Percentiles rank a stretch among this genome's conserved stretches.
Evolutionary conservation across 1,140 invertebrate species (phyloP).

Genomic region (Pseudomyrmex gracilis): DNA sequence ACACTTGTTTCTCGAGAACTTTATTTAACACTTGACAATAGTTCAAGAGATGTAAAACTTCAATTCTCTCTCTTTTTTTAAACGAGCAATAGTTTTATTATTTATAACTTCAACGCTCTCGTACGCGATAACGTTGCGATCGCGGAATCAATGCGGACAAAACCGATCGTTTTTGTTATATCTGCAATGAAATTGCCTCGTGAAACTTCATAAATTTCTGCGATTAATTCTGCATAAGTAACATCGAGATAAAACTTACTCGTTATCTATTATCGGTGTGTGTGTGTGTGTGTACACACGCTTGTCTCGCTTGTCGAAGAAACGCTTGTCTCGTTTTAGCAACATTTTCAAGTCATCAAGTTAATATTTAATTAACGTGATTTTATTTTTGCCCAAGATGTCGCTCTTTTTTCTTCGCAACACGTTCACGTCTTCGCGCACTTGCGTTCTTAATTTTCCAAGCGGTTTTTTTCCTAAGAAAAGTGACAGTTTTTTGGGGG

Average conservation of each 20-base stretch:
- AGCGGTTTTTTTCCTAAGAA: too few relatives aligned
- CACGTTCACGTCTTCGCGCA: too few relatives aligned
- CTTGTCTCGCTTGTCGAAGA: too few relatives aligned
- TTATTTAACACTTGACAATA: slow-evolving; percentile 14
- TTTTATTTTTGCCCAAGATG: too few relatives aligned
- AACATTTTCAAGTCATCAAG: background rate
- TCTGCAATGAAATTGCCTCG: background rate
- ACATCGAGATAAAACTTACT: background rate
- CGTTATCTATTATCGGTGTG: slow-evolving; percentile 18
- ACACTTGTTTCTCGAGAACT: background rate
- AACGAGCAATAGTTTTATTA: background rate
- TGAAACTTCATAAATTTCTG: background rate
- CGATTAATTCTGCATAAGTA: slow-evolving; percentile 18
- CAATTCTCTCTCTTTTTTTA: background rate
- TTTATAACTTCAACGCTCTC: background rate
- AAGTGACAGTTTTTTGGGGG: too few relatives aligned
- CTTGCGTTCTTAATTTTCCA: too few relatives aligned
- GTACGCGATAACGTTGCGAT: background rate
- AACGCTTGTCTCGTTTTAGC: background rate
- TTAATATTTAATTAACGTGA: too few relatives aligned
- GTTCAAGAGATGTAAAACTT: background rate
- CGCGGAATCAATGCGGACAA: background rate
- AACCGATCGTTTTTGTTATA: background rate
- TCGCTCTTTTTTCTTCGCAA: too few relatives aligned
- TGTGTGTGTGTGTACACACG: background rate